Conservation (phyloP, 2,797 vertebrate species). For the Myotis vivesi region DNA sequence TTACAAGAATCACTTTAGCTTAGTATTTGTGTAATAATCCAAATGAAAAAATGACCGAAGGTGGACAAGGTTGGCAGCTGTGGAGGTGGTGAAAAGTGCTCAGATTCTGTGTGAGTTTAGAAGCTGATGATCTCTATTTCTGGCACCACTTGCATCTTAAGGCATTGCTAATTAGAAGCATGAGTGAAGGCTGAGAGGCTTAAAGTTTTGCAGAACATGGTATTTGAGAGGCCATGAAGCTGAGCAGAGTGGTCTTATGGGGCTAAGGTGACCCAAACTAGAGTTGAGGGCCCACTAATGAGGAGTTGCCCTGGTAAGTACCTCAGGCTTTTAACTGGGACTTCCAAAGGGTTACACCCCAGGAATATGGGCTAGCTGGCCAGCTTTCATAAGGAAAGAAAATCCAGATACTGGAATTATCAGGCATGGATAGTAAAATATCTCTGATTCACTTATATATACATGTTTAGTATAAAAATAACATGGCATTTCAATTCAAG, state of each 20-base stretch:
- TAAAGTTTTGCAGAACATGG: neutral
- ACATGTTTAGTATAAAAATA: neutral
- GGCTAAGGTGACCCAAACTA: neutral
- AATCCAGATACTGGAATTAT: neutral
- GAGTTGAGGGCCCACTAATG: neutral
- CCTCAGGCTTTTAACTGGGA: neutral
- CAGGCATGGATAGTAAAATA: neutral
- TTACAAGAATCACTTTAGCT: neutral
- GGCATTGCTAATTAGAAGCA: neutral
- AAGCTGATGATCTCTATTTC: neutral
- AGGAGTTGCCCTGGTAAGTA: neutral
- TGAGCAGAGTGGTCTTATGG: neutral
- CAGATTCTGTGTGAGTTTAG: neutral
- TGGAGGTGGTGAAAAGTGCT: neutral
- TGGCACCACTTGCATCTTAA: neutral
- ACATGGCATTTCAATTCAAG: neutral
- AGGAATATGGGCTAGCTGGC: neutral
- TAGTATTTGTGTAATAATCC: slow-evolving; percentile 12
- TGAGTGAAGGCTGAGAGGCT: neutral
- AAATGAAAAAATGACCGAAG: neutral
- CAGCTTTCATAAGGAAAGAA: neutral
- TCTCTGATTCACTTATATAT: neutral
- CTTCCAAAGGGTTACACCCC: neutral
- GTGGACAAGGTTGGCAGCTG: neutral
- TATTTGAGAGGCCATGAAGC: neutral